These are phyloP conservation scores for Pluvianellus socialis DNA, from an alignment of 2,113 vertebrate genomes.

Conservation along the genomic window DNA sequence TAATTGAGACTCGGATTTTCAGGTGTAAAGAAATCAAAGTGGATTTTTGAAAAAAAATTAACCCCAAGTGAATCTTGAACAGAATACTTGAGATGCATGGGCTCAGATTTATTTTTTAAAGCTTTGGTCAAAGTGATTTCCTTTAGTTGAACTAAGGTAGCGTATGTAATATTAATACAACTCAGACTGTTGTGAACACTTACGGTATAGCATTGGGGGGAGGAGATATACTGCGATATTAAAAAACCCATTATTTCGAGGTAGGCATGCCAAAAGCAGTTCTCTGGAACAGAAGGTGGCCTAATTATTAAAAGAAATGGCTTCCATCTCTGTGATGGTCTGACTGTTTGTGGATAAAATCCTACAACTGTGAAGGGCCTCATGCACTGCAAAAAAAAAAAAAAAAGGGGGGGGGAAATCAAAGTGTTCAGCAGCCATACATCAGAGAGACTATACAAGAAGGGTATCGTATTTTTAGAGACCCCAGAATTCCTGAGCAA, in stretches of 20 bases:
- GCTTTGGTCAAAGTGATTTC: not conserved
- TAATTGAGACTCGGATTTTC: constrained; percentile 2
- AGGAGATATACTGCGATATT: constrained; percentile 16
- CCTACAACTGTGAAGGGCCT: constrained; percentile 68
- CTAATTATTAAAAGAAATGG: constrained; percentile 71
- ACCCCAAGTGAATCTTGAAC: not conserved
- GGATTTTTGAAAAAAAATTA: not conserved
- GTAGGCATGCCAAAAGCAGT: constrained; percentile 34
- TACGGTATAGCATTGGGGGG: not conserved
- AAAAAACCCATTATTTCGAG: constrained; percentile 42
- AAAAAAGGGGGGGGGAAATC: not conserved
- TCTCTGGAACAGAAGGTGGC: constrained; percentile 64
- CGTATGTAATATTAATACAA: not conserved
- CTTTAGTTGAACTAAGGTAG: not conserved
- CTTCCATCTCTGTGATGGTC: constrained; percentile 60
- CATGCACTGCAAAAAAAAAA: constrained; percentile 4
- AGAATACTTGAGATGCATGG: not conserved
- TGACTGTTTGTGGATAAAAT: constrained; percentile 72
- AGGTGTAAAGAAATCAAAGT: constrained; percentile 11
- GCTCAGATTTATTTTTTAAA: not conserved
- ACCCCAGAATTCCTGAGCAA: constrained; percentile 70
- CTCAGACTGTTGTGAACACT: not conserved
- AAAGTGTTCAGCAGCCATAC: constrained; percentile 58
- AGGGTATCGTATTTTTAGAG: constrained; percentile 54
- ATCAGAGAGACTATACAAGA: constrained; percentile 66